phyloP scores from a whole-genome alignment of 2,797 vertebrate genomes.

The Orientallactaga sibirica region DNA sequence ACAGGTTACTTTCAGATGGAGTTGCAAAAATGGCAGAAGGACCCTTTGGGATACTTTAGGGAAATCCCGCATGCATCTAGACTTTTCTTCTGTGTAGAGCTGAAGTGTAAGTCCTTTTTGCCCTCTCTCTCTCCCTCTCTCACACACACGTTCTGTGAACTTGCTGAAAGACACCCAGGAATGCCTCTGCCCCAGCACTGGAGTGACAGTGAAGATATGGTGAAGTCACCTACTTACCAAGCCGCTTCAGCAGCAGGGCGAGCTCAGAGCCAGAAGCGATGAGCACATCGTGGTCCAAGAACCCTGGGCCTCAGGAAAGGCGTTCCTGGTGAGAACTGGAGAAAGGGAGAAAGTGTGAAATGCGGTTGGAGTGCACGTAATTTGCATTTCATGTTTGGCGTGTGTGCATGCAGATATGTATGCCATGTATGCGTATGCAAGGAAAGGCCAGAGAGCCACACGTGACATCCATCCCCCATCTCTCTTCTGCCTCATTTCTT shows the following conservation, averaged over 20 bases:
- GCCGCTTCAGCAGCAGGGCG: neutral
- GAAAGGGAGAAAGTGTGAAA: neutral
- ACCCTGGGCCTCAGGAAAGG: neutral
- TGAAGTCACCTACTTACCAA: neutral
- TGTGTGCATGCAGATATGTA: too few species aligned
- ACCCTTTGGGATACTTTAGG: neutral
- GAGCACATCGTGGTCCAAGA: neutral
- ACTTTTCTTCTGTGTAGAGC: neutral
- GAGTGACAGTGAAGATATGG: neutral
- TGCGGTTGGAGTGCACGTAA: neutral
- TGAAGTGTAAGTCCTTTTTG: neutral
- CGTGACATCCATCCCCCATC: too few species aligned
- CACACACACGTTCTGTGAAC: neutral
- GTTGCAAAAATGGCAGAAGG: neutral
- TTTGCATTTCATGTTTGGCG: neutral
- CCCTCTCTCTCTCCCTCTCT: neutral
- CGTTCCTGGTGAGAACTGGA: neutral
- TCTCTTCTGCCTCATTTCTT: too few species aligned
- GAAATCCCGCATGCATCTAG: neutral
- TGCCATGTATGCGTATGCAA: too few species aligned
- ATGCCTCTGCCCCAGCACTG: neutral
- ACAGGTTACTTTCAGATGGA: neutral
- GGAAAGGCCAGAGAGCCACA: too few species aligned
- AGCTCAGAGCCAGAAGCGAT: neutral
- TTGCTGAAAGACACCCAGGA: constrained; percentile 24